Conservation (phyloP, 2,797 vertebrate species). For the Oreortyx pictus region DNA sequence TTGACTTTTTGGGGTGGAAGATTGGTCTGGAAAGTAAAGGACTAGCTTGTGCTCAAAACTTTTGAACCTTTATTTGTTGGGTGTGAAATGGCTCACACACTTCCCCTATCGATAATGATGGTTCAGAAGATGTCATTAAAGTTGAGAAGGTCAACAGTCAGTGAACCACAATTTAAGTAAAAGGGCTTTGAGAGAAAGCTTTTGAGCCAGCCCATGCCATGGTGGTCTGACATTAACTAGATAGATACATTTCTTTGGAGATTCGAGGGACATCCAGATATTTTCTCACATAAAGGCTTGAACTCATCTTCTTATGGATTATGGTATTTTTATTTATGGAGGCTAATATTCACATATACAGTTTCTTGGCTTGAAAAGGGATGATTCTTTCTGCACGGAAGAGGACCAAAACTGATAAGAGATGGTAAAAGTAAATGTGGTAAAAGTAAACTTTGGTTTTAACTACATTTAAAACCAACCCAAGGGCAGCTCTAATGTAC, state of each 20-base stretch:
- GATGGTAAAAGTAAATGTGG: not conserved
- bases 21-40: conserved; percentile 71
- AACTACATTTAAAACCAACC: not conserved
- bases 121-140: conserved; percentile 72
- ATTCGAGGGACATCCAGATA: not conserved
- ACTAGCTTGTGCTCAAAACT: conserved; percentile 66
- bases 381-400: not conserved
- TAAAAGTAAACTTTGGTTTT: not conserved
- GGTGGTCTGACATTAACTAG: not conserved
- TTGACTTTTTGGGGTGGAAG: conserved; percentile 67
- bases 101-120: conserved; percentile 51
- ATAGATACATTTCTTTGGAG: not conserved
- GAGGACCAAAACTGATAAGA: fast-evolving
- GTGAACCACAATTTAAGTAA: conserved; percentile 72
- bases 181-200: conserved; percentile 51
- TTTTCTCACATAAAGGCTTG: not conserved
- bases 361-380: not conserved
- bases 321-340: not conserved
- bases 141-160: conserved; percentile 68
- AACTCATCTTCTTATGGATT: conserved; percentile 4
- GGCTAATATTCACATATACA: not conserved
- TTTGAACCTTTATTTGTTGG: conserved; percentile 69
- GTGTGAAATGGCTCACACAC: conserved; percentile 56
- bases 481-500: not conserved
- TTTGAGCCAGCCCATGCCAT: not conserved